These are phyloP conservation scores for Nephila pilipes DNA, from an alignment of 1,140 invertebrate species.

Conservation along the genomic window DNA sequence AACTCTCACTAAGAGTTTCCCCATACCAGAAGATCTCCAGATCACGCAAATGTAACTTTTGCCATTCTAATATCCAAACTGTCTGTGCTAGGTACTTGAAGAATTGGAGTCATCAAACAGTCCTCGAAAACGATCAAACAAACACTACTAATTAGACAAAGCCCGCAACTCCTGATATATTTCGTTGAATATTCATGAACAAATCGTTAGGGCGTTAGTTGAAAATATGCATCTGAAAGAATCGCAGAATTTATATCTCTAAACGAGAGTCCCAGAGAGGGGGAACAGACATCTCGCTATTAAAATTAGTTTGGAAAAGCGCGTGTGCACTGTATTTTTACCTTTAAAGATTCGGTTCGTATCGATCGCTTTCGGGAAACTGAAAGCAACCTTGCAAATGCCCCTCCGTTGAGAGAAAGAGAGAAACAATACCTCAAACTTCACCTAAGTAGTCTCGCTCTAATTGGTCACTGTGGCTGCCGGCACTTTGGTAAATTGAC, in stretches of 20 bases:
- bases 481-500: conserved; percentile 15
- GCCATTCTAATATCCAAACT: no score
- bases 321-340: not conserved
- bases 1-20: no score
- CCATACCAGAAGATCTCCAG: no score
- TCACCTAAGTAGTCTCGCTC: not conserved
- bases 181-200: conserved; percentile 27
- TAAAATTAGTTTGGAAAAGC: not conserved
- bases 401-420: not conserved
- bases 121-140: not conserved
- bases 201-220: not conserved
- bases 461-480: conserved; percentile 10
- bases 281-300: conserved; percentile 7
- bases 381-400: not conserved
- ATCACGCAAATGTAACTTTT: no score
- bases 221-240: conserved; percentile 1
- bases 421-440: conserved; percentile 4
- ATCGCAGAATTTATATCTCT: not conserved
- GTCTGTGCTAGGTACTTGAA: not conserved
- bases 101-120: not conserved
- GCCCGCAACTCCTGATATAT: not conserved
- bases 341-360: not conserved
- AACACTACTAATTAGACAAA: conserved; percentile 11
- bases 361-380: not conserved
- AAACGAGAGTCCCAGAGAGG: not conserved